These are phyloP conservation scores for Troglohyphantes excavatus DNA, from an alignment of 2,888 invertebrate species.

Conservation along the genomic window DNA sequence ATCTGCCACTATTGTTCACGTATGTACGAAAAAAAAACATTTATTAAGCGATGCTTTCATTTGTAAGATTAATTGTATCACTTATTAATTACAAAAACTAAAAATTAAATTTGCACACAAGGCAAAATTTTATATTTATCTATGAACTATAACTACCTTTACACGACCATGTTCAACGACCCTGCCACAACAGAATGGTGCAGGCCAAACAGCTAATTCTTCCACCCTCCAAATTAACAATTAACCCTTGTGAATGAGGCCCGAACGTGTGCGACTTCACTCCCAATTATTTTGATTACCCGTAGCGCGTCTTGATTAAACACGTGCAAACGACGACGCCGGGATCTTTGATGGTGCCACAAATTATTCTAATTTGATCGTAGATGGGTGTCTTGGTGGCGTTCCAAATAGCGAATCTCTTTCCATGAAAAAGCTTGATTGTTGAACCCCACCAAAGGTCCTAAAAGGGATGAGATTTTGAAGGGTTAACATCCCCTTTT, in stretches of 20 bases:
- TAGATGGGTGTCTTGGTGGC: neutral
- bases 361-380: slow-evolving; percentile 19
- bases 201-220: no score
- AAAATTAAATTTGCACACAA: no score
- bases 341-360: neutral
- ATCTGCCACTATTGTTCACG: no score
- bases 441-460: neutral
- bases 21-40: no score
- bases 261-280: neutral
- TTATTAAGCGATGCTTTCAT: no score
- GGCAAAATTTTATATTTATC: no score
- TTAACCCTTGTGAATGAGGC: slow-evolving; percentile 19
- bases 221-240: neutral
- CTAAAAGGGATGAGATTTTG: neutral
- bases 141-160: no score
- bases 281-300: slow-evolving; percentile 50
- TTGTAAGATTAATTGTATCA: no score
- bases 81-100: no score
- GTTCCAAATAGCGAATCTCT: slow-evolving; percentile 7
- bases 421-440: neutral
- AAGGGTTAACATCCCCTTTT: slow-evolving; percentile 52
- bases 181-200: neutral
- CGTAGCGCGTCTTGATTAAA: slow-evolving; percentile 49
- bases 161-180: neutral
- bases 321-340: slow-evolving; percentile 1